phyloP scores from a whole-genome alignment of 2,888 invertebrate genomes.

The Mactromeris polynyma region DNA sequence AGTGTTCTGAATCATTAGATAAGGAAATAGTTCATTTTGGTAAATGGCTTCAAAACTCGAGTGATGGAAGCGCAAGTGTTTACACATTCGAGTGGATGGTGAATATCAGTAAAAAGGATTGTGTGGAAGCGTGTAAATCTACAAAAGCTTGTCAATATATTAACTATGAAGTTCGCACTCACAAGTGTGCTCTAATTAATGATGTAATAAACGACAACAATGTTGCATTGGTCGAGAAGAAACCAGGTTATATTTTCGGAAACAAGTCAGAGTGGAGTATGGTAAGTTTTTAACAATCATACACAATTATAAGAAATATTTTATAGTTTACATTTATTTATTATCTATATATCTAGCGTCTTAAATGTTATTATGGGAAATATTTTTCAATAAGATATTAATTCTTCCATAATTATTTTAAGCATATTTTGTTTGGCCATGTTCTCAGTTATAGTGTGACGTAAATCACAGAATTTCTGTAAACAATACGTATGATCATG shows the following conservation, averaged over 20 bases:
- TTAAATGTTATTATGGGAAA: neutral
- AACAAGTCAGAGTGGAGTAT: neutral
- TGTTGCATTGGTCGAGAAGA: neutral
- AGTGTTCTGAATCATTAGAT: neutral
- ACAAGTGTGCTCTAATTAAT: neutral
- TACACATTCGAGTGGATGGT: conserved; percentile 3
- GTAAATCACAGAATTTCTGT: no score
- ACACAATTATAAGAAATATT: neutral
- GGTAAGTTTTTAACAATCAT: neutral
- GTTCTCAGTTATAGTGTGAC: no score
- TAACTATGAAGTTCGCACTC: neutral
- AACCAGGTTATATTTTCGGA: neutral
- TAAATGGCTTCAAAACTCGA: neutral
- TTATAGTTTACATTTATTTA: neutral
- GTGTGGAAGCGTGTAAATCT: conserved; percentile 3
- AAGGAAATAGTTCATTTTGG: neutral
- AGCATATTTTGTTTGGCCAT: no score
- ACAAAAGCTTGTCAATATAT: neutral
- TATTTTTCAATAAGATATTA: no score
- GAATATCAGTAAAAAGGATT: neutral
- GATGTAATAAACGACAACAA: neutral
- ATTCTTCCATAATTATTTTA: no score
- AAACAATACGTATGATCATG: no score
- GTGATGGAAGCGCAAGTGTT: neutral
- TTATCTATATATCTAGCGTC: neutral